Base-by-base conservation (phyloP, 2,888 invertebrate genomes). In the Amphipoea lucens region DNA sequence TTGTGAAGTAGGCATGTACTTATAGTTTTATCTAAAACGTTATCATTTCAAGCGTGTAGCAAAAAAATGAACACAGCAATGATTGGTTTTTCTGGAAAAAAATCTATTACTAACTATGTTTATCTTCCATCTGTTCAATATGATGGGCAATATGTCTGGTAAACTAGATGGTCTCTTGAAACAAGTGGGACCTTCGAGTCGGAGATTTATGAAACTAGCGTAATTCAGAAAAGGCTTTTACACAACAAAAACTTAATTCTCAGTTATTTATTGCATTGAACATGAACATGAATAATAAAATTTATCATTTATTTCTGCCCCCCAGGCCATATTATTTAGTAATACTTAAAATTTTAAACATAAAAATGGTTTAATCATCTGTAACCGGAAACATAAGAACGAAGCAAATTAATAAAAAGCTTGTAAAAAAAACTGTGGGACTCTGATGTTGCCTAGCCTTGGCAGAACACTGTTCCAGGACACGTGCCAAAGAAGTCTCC, bases 11-110 rank as follows among this genome's bases (percentile, higher is more conserved):
- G 45, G 54, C 40, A 20, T 29, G 36, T 54, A 54, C 1, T 9
- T 12, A 4, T 12, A 29, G 29, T 78, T 78, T 83, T 81, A 81
- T 81, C 80, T 54, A 29, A 23, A 57, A 17, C 63, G 57, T 84
- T 81, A 81, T 81, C 84, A 65, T n/a, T 78, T 63, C n/a, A 63
- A 80, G 68, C 54, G 23, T 48, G 57, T 81, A 65, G 29, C 12
- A 78, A 54, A 81, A 84, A 76, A 42, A 57, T 65, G 40, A 54
- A 69, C 29, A 68, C 40, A 14, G 0, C 62, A 54, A 54, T 63
- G 79, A 68, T 84, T 78, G 68, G 68, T 57, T 81, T 48, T 68
- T 29, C 45, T 60, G 20, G 14, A 65, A 40, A 29, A 29, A 82
- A 23, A 75, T 9, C 45, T 66, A 14, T 79, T 65, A 75, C 14